Base-by-base conservation (phyloP, 2,888 invertebrate species). In the Euzetes globulus region DNA sequence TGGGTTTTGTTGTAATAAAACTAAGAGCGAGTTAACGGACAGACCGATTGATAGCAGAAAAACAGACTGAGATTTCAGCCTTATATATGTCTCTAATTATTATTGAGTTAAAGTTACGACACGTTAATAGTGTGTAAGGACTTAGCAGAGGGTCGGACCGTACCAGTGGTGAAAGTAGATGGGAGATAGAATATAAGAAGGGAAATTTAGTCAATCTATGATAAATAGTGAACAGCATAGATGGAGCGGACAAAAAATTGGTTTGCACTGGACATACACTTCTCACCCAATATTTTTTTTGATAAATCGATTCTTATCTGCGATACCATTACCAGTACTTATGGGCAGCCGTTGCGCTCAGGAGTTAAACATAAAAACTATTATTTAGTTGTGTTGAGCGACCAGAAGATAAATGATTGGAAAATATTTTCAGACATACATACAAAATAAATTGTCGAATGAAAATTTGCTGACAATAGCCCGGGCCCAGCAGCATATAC, bases 291-390 rank as follows among this genome's bases (percentile, higher is more conserved):
- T 33, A 25, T 22, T 63, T 33, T 4, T 68, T 22, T 17, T 68
- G 68, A 68, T 68, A 41, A 68, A 68, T 68, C 68, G 68, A 68
- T 68, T 68, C 25, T 45, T 45, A 68, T 68, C 41, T 63, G 11
- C 33, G 33, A 33, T 63, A 68, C 45, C 37, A 68, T 37, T 37
- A 63, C 63, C 29, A 37, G 22, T 33, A 63, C 33, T 63, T 37
- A 37, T 63, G 63, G 22, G 22, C 19, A 37, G 9, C 33, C 33
- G 17, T 63, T 63, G 33, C 33, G 33, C 33, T 33, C 33, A n/a
- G n/a, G 5, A 58, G n/a, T 65, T 33, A 29, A 17, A 63, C 63
- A 17, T 29, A 63, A 58, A 63, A 63, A 33, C 63, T 33, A 63
- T 63, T 63, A 63, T 63, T 33, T 50, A 50, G 50, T 50, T 63